Evolutionary conservation across 2,797 vertebrate genomes (phyloP).

Genomic region (Megaceryle alcyon): DNA sequence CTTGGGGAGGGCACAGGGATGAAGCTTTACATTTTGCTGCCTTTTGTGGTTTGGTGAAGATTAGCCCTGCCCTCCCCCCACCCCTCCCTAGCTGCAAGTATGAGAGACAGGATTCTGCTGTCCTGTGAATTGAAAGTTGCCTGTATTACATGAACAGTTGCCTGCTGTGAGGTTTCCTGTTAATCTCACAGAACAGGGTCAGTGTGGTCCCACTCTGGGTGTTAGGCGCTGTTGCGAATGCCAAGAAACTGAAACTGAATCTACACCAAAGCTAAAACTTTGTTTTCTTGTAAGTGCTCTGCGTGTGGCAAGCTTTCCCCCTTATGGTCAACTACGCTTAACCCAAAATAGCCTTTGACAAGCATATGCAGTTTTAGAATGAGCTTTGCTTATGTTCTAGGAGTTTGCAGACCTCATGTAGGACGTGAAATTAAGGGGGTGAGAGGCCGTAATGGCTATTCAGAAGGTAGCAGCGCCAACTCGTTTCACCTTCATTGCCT

Average conservation of each 20-base stretch:
- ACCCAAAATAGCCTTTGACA: slow-evolving; percentile 6
- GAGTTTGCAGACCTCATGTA: neutral
- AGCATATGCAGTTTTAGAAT: slow-evolving; percentile 26
- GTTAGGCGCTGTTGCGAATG: neutral
- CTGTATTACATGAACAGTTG: neutral
- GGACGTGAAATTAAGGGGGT: neutral
- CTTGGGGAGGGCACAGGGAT: neutral
- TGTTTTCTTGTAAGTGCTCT: neutral
- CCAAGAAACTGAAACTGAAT: slow-evolving; percentile 54
- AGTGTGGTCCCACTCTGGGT: slow-evolving; percentile 1
- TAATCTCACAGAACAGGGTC: slow-evolving; percentile 42
- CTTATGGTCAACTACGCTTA: neutral
- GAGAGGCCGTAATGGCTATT: neutral
- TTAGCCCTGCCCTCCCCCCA: neutral
- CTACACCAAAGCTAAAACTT: slow-evolving; percentile 12
- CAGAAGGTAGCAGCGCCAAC: neutral
- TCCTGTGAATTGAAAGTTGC: neutral
- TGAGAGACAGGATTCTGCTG: neutral
- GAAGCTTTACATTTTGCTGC: neutral
- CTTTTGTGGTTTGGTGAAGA: neutral
- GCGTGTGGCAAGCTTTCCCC: neutral
- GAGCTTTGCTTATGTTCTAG: neutral
- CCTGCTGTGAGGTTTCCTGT: slow-evolving; percentile 57
- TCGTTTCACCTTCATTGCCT: neutral
- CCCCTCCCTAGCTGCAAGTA: neutral